These are phyloP conservation scores for Brenthis ino DNA, from an alignment of 2,888 invertebrate genomes.

Conservation along the genomic window DNA sequence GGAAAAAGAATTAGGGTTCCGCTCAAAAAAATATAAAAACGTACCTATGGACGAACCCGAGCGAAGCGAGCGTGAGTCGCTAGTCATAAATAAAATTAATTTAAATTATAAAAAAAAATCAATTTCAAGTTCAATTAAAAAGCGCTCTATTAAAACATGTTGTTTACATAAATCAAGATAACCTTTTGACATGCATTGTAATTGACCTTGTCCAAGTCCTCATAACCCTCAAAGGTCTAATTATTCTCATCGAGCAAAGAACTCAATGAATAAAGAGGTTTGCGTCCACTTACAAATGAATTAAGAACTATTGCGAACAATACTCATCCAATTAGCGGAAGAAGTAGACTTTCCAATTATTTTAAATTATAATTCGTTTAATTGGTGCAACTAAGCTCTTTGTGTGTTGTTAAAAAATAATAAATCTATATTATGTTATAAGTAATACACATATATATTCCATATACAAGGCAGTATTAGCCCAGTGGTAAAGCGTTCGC, in stretches of 20 bases:
- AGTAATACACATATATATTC: too few species aligned
- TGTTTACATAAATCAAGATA: slow-evolving; percentile 25
- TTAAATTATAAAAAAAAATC: not conserved
- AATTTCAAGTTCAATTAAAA: not conserved
- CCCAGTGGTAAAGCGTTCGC: too few species aligned
- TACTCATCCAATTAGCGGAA: slow-evolving; percentile 41
- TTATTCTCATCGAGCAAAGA: slow-evolving; percentile 39
- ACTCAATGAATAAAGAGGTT: slow-evolving; percentile 34
- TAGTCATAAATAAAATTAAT: too few species aligned
- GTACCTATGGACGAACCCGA: too few species aligned
- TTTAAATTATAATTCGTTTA: slow-evolving; percentile 33
- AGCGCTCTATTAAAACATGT: slow-evolving; percentile 13
- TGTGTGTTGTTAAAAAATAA: not conserved
- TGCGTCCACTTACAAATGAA: slow-evolving; percentile 40
- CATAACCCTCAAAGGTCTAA: slow-evolving; percentile 37
- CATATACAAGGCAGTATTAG: too few species aligned
- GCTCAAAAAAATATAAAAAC: too few species aligned
- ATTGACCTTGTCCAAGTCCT: slow-evolving; percentile 33
- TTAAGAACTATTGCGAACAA: slow-evolving; percentile 42
- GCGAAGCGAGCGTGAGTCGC: too few species aligned
- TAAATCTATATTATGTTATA: too few species aligned
- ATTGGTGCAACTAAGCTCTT: slow-evolving; percentile 20
- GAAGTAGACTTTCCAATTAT: slow-evolving; percentile 40
- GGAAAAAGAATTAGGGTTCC: too few species aligned
- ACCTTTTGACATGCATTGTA: slow-evolving; percentile 27